Percentiles rank a stretch among this genome's conserved stretches.
These are phyloP conservation scores for Carlito syrichta DNA, from an alignment of 2,113 vertebrate genomes.

Conservation along the genomic window DNA sequence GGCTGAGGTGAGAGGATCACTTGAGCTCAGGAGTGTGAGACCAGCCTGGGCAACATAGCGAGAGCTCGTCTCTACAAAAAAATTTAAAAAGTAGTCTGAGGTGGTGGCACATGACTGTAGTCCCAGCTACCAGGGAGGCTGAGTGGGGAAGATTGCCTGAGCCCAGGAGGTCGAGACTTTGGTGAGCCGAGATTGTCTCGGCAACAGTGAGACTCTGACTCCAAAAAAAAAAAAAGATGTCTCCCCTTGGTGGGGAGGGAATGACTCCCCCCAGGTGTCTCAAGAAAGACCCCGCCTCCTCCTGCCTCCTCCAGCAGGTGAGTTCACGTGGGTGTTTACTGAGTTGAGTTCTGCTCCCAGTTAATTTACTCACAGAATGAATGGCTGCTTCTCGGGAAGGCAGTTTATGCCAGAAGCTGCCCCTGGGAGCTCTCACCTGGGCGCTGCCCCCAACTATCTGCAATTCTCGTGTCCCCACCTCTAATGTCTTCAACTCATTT, in stretches of 20 bases:
- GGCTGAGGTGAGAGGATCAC: too few relatives aligned
- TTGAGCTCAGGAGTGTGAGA: too few relatives aligned
- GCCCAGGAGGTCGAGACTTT: too few relatives aligned
- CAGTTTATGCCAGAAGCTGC: not conserved
- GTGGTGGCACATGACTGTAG: too few relatives aligned
- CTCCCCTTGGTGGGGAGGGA: not conserved
- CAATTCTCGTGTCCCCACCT: fast-evolving
- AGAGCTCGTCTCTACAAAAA: too few relatives aligned
- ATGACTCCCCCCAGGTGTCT: not conserved
- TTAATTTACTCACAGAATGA: not conserved
- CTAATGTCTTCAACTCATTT: not conserved
- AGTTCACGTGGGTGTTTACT: not conserved
- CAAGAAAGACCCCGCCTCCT: fast-evolving
- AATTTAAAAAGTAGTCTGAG: too few relatives aligned
- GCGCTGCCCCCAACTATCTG: not conserved
- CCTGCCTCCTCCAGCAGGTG: not conserved
- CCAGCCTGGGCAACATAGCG: too few relatives aligned
- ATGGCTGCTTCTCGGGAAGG: fast-evolving
- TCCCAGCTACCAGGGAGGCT: too few relatives aligned
- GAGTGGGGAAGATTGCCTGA: too few relatives aligned
- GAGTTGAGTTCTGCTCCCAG: not conserved
- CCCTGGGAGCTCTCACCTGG: not conserved
- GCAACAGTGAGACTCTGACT: too few relatives aligned
- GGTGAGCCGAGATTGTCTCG: too few relatives aligned
- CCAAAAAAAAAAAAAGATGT: too few relatives aligned